These are phyloP conservation scores for Bombylius major DNA, from an alignment of 2,888 invertebrate species.

Conservation along the genomic window DNA sequence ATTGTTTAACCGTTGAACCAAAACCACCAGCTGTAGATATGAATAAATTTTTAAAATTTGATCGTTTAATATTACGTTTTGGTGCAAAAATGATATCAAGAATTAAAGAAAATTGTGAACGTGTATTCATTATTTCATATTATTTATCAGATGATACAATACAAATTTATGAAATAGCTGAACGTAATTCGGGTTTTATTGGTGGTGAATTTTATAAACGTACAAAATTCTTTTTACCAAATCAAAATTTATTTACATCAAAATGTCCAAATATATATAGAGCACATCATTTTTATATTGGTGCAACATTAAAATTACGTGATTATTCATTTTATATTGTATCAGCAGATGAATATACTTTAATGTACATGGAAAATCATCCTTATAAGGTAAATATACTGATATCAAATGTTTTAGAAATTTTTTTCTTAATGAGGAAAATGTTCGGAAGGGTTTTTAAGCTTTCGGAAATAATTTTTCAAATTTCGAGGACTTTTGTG, in stretches of 20 bases:
- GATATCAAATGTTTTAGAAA: background rate
- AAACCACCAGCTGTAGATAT: constrained; percentile 66
- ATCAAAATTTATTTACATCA: constrained; percentile 55
- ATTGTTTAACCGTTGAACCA: constrained; percentile 68
- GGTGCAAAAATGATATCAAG: constrained; percentile 63
- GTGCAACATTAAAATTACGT: constrained; percentile 63
- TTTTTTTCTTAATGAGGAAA: no score
- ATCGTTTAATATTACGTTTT: constrained; percentile 65
- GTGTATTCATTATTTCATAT: constrained; percentile 71
- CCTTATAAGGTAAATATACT: constrained; percentile 47
- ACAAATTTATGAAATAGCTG: constrained; percentile 64
- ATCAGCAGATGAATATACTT: constrained; percentile 75
- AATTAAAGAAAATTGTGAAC: constrained; percentile 47
- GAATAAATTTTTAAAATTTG: constrained; percentile 66
- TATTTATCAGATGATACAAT: constrained; percentile 74
- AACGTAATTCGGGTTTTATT: constrained; percentile 55
- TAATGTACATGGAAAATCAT: constrained; percentile 76
- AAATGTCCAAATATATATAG: constrained; percentile 63
- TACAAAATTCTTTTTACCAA: constrained; percentile 56
- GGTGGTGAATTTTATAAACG: constrained; percentile 57
- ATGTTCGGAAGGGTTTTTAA: no score
- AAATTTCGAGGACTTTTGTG: no score
- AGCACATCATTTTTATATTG: constrained; percentile 73
- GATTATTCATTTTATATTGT: constrained; percentile 65
- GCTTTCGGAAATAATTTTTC: no score